These are phyloP conservation scores for Eilema sororculum DNA, from an alignment of 2,888 invertebrate species.

Conservation along the genomic window DNA sequence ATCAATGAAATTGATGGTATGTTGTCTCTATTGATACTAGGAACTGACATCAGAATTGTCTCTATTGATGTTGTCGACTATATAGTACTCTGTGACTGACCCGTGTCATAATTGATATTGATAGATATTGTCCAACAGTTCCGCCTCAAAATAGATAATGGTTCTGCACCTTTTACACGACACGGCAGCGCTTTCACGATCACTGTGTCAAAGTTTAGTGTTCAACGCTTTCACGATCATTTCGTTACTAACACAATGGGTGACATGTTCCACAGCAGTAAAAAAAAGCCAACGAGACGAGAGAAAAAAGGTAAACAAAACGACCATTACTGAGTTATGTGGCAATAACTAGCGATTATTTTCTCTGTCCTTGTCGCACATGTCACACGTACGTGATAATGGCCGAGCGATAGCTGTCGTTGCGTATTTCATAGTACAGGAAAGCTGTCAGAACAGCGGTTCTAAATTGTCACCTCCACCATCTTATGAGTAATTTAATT, in stretches of 20 bases:
- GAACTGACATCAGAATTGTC: not conserved
- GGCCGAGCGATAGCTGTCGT: too few relatives aligned
- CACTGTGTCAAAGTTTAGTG: not conserved
- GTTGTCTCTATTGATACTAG: not conserved
- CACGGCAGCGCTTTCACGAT: not conserved
- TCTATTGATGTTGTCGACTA: not conserved
- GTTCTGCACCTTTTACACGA: not conserved
- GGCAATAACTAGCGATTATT: too few relatives aligned
- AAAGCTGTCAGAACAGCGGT: too few relatives aligned
- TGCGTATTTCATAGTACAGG: too few relatives aligned
- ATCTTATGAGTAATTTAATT: too few relatives aligned
- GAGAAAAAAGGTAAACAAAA: too few relatives aligned
- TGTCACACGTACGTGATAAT: too few relatives aligned
- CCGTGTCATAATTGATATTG: not conserved
- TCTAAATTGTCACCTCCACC: too few relatives aligned
- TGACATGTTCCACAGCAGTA: not conserved
- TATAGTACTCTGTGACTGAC: not conserved
- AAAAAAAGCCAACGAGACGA: too few relatives aligned
- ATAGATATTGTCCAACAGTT: not conserved
- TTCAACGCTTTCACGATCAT: not conserved
- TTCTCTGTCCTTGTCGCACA: too few relatives aligned
- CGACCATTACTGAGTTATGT: too few relatives aligned
- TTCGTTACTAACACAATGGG: too few relatives aligned
- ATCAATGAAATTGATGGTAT: not conserved
- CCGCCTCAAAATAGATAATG: not conserved